Conservation (phyloP, 23 tunicate species). For the Clavelina lepadiformis region DNA sequence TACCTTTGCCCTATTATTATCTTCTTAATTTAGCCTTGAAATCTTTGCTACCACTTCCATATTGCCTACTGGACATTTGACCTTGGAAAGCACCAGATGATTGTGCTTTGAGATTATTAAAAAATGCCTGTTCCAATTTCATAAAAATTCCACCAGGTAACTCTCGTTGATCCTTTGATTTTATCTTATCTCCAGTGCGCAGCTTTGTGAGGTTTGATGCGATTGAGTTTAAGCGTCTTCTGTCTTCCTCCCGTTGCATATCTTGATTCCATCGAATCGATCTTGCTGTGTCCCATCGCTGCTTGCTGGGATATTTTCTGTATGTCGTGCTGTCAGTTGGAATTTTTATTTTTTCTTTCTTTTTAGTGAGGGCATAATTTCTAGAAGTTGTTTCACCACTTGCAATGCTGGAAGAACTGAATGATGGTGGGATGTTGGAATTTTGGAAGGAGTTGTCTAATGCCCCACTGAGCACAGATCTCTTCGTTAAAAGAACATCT, state of each 20-base stretch:
- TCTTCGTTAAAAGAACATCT: conserved; percentile 9
- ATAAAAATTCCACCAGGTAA: conserved; percentile 82
- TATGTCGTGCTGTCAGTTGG: conserved; percentile 53
- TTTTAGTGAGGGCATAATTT: background rate
- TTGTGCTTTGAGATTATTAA: conserved; percentile 43
- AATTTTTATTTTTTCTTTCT: conserved; percentile 45
- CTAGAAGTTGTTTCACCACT: conserved; percentile 9
- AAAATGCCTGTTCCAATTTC: conserved; percentile 68
- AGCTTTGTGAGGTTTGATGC: conserved; percentile 50
- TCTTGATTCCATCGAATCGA: conserved; percentile 87
- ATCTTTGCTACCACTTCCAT: conserved; percentile 23
- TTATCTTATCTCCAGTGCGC: conserved; percentile 31
- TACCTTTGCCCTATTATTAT: no score
- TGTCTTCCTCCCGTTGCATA: conserved; percentile 86
- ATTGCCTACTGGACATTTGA: conserved; percentile 15
- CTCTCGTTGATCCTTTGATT: conserved; percentile 58
- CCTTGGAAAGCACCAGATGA: conserved; percentile 4
- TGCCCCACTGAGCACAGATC: background rate
- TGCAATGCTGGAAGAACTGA: background rate
- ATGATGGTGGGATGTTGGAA: background rate
- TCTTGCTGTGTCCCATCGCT: conserved; percentile 67
- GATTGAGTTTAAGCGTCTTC: conserved; percentile 44
- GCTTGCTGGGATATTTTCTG: conserved; percentile 62
- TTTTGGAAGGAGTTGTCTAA: background rate
- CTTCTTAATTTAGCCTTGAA: conserved; percentile 13